A percentile compares a stretch with the other conserved stretches of the same genome.
Evolutionary conservation across 2,113 vertebrate species (phyloP).

Genomic region (Motacilla alba): DNA sequence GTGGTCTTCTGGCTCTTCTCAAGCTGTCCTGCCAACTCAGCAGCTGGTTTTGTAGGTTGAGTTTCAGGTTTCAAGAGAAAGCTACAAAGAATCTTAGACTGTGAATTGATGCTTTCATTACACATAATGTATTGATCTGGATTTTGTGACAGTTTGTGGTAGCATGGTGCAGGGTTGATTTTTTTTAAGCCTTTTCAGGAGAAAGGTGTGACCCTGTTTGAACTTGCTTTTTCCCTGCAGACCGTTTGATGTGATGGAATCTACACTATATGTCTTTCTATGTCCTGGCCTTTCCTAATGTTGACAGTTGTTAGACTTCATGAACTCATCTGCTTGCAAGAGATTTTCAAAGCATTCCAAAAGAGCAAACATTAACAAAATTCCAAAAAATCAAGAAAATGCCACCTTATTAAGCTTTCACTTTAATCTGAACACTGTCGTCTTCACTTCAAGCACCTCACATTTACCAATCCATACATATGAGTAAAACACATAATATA

Average conservation of each 20-base stretch:
- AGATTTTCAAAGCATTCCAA: background rate
- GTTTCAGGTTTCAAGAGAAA: background rate
- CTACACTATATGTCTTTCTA: background rate
- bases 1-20: background rate
- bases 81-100: background rate
- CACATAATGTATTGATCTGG: background rate
- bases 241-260: background rate
- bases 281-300: background rate
- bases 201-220: background rate
- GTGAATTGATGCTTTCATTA: background rate
- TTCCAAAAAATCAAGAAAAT: background rate
- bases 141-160: background rate
- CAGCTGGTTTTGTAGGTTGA: background rate
- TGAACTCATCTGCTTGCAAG: background rate
- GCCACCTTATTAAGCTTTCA: background rate
- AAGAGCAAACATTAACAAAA: background rate
- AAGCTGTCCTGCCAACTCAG: background rate
- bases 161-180: background rate
- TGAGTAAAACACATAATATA: background rate
- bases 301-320: background rate
- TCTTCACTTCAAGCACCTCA: background rate
- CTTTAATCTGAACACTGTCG: background rate
- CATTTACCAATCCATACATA: background rate
- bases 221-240: background rate
- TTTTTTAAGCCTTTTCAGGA: background rate